Evolutionary conservation across 2,888 invertebrate genomes (phyloP), one percentile per base, ranked within the genome.

Genomic region (Papilio protenor): DNA sequence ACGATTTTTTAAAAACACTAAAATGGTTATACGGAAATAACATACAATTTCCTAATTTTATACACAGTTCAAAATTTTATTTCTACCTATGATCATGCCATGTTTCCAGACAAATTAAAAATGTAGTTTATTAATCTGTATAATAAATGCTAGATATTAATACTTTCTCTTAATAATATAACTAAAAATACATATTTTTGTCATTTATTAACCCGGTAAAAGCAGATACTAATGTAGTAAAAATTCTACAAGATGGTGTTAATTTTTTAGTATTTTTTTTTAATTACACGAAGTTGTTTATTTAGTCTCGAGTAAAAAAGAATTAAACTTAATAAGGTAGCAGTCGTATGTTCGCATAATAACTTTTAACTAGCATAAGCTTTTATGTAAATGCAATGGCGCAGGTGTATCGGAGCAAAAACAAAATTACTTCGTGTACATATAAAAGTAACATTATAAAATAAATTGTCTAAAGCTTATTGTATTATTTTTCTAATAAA

Each of bases 311-410:
- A n/a, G 40, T 66, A 66, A 66, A 18, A 66, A 66, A 18, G 64
- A 8, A 40, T 18, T 33, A 66, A 66, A 66, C 64, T 40, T 40
- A 33, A 64, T 64, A 66, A 66, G 40, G 1, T n/a, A 40, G 40
- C 66, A 66, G n/a, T n/a, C 40, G n/a, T 40, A 10, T 66, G 40
- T 66, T 40, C 11, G 66, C 11, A 40, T 66, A 64, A 64, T 64
- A 66, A 66, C 66, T 66, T 66, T 40, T 66, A 52, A 71, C 52
- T 52, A 47, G 10, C 16, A 71, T 49, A 49, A 49, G 52, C 52
- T 52, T 23, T n/a, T 47, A 47, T 71, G 71, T 71, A 49, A 71
- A 71, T 49, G 23, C 52, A 71, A 49, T 71, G 27, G 14, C 14
- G 52, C 71, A 49, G 49, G 49, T 49, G 27, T 49, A 71, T 23